Conservation (phyloP, 2,113 vertebrate species). For the Chloropsis cyanopogon region DNA sequence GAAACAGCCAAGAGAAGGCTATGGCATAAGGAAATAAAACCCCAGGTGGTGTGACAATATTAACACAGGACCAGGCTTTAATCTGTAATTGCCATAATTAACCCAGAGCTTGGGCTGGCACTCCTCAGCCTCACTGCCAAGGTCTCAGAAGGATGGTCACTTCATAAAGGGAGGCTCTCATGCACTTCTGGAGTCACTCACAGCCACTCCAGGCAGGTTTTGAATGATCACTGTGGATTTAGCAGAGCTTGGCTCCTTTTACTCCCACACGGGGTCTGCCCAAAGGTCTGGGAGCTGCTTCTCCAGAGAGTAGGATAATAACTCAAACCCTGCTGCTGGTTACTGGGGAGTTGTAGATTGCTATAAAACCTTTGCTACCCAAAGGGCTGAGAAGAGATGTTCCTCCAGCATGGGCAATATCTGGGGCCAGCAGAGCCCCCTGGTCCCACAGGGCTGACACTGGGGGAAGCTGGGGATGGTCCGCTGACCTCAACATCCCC, state of each 20-base stretch:
- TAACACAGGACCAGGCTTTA: background rate
- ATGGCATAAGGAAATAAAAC: background rate
- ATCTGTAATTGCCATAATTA: background rate
- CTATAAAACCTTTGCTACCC: background rate
- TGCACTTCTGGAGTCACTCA: background rate
- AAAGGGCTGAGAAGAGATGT: background rate
- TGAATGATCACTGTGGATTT: fast-evolving
- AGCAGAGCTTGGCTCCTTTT: fast-evolving
- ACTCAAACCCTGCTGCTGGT: background rate
- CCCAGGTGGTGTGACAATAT: background rate
- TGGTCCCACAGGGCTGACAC: background rate
- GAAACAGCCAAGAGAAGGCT: background rate
- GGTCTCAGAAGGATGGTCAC: background rate
- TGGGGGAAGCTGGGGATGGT: fast-evolving
- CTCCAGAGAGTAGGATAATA: fast-evolving
- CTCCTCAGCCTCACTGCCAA: background rate
- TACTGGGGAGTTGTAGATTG: background rate
- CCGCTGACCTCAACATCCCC: background rate
- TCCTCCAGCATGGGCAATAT: background rate
- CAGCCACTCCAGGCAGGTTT: background rate
- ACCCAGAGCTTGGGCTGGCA: background rate
- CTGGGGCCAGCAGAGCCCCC: background rate
- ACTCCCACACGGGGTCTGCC: fast-evolving
- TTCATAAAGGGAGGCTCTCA: background rate
- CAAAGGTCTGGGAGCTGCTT: background rate